These are phyloP conservation scores for Drosophila prosaltans DNA, from an alignment of 1,140 invertebrate species.

Conservation along the genomic window DNA sequence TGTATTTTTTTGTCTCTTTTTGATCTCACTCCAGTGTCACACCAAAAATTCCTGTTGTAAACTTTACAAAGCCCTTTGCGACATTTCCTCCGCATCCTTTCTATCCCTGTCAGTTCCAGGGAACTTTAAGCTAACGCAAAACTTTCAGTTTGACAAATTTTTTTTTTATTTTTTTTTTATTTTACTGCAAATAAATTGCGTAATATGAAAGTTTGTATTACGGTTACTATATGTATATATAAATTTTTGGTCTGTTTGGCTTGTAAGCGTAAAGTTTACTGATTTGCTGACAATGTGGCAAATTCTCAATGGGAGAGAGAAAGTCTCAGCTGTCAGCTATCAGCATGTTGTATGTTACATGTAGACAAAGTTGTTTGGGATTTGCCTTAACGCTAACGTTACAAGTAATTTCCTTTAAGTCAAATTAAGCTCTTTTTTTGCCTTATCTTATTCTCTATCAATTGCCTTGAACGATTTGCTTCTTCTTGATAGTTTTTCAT, in stretches of 20 bases:
- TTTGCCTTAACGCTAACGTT: not conserved
- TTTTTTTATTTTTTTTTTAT: conserved; percentile 39
- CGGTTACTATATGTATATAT: too few relatives aligned
- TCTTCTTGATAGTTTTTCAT: too few relatives aligned
- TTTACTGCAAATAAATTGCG: conserved; percentile 57
- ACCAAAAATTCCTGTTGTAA: conserved; percentile 6
- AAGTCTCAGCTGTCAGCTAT: conserved; percentile 1
- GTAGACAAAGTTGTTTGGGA: not conserved
- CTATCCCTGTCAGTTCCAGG: conserved; percentile 16
- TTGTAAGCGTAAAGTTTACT: not conserved
- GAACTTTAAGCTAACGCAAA: conserved; percentile 13
- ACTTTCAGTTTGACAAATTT: conserved; percentile 62
- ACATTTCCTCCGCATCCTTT: not conserved
- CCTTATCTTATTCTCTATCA: not conserved
- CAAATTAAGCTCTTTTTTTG: not conserved
- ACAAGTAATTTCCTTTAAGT: not conserved
- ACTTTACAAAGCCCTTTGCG: conserved; percentile 22
- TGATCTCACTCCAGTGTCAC: too few relatives aligned
- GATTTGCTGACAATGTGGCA: conserved; percentile 1
- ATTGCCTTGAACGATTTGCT: not conserved
- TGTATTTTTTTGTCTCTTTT: not conserved
- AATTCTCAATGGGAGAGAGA: not conserved
- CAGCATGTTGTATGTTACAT: not conserved
- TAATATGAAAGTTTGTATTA: conserved; percentile 51
- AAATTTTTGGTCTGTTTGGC: too few relatives aligned